Conservation (phyloP, 2,888 invertebrate genomes). For the Microplitis manilae region DNA sequence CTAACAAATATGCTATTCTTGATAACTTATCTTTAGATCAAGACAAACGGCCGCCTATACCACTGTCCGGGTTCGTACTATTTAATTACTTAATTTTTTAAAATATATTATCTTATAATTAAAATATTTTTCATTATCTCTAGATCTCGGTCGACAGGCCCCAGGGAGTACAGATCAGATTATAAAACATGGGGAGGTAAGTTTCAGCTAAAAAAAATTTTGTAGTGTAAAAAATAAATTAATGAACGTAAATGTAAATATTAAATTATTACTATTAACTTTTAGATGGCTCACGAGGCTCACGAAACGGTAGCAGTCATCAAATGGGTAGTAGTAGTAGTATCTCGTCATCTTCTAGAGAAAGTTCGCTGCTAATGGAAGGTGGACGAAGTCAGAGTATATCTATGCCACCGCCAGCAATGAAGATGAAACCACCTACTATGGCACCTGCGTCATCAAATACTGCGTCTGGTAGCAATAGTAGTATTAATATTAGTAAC, state of each 20-base stretch:
- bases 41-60: constrained; percentile 60
- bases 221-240: background rate
- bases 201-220: background rate
- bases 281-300: constrained; percentile 71
- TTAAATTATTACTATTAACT: background rate
- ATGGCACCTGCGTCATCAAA: constrained; percentile 27
- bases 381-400: constrained; percentile 67
- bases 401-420: constrained; percentile 61
- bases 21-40: constrained; percentile 69
- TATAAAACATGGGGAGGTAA: background rate
- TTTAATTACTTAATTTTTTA: constrained; percentile 13
- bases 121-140: background rate
- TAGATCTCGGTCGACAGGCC: background rate
- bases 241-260: background rate
- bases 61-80: constrained; percentile 63
- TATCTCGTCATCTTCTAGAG: constrained; percentile 59
- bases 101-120: background rate
- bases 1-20: constrained; percentile 73
- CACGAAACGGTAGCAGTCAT: constrained; percentile 75
- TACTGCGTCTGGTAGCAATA: constrained; percentile 38
- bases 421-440: constrained; percentile 64
- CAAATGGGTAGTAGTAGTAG: constrained; percentile 65
- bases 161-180: constrained; percentile 4
- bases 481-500: constrained; percentile 55
- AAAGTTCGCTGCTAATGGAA: constrained; percentile 59